Evolutionary conservation across 2,888 invertebrate genomes (phyloP).

Genomic region (Caradrina clavipalpis): DNA sequence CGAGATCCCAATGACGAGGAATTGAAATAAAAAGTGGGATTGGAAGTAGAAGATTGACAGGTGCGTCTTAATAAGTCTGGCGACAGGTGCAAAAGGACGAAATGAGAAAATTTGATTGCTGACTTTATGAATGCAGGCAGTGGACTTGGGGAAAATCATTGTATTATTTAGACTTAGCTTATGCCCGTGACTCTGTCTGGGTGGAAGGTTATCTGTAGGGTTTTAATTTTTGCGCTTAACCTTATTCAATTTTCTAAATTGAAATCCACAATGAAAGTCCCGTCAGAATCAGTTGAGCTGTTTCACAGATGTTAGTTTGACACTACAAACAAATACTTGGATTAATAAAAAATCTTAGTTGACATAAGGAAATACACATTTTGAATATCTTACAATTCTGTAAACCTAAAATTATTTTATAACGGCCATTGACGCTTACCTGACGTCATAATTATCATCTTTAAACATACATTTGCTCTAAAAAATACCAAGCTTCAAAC

Average conservation of each 20-base stretch:
- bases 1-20: constrained; percentile 77
- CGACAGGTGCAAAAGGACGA: constrained; percentile 84
- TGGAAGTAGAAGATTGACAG: constrained; percentile 87
- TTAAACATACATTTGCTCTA: neutral
- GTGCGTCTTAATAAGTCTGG: constrained; percentile 90
- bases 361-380: neutral
- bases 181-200: too few species aligned
- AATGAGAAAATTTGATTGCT: constrained; percentile 89
- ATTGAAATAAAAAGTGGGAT: constrained; percentile 84
- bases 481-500: neutral
- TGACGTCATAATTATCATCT: neutral
- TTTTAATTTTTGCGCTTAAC: too few species aligned
- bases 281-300: too few species aligned
- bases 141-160: constrained; percentile 63
- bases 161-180: constrained; percentile 8
- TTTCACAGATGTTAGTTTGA: too few species aligned
- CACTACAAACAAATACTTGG: neutral
- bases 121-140: constrained; percentile 73
- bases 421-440: too few species aligned
- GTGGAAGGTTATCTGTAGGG: too few species aligned
- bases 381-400: too few species aligned
- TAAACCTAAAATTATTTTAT: too few species aligned
- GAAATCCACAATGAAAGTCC: too few species aligned
- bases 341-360: constrained; percentile 10
- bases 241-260: too few species aligned